Base-by-base conservation (phyloP, 2,888 invertebrate genomes). In the Dusona sp. region DNA sequence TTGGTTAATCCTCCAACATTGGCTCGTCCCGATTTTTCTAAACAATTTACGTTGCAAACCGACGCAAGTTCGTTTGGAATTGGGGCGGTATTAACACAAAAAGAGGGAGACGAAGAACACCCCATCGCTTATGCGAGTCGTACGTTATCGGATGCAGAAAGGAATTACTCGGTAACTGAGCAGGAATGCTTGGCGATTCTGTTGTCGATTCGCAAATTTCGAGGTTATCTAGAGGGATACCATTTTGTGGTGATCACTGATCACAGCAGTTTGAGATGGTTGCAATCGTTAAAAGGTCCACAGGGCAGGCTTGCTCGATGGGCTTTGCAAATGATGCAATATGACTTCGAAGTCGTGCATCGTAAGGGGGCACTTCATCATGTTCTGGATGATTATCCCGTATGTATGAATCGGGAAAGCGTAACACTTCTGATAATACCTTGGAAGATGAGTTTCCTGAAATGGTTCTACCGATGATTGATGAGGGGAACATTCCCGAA, bases 171-270 rank as follows among this genome's bases (percentile, higher is more conserved):
- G 0, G 67, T 70, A 0, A 88, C 89, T 0, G 89, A 89, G 19
- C 81, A 81, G 0, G 89, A 89, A n/a, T 88, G 87, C 22, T 54
- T 88, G 0, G 88, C 87, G 0, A 85, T 88, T 0, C 19, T 88
- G 0, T 89, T 87, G 87, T 80, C 88, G 0, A 72, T 86, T 0
- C 29, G 42, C 0, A 87, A 87, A 3, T 80, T 84, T 42, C 79
- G 85, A 0, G 51, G 73, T 0, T 89, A 88, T 48, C 74, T 89
- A 0, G 80, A 88, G 48, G 85, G 84, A 0, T 83, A 81, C 3
- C 25, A n/a, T 0, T 89, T 90, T 25, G 88, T 87, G 0, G 90
- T 90, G 0, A 72, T 89, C 1, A 91, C 90, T 0, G 90, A 91
- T n/a, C 87, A 89, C 22, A 83, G 57, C 2, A 85, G 87, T 22